These are phyloP conservation scores for Xenus cinereus DNA, from an alignment of 2,113 vertebrate genomes.

Conservation along the genomic window DNA sequence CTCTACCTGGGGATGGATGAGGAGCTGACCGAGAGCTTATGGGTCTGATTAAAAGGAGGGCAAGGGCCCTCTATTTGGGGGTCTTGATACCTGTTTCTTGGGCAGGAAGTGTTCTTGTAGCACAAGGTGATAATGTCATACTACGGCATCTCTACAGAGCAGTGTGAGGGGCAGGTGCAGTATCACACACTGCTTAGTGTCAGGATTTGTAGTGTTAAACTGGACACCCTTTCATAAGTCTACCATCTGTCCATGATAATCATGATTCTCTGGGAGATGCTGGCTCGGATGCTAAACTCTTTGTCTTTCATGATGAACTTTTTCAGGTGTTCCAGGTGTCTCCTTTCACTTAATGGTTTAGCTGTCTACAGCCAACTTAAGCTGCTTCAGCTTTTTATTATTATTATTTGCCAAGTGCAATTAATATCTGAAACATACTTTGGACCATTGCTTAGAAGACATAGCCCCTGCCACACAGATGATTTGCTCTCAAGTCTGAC, in stretches of 20 bases:
- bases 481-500: background rate
- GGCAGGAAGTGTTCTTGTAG: background rate
- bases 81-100: background rate
- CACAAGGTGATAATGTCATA: background rate
- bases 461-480: background rate
- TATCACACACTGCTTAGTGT: background rate
- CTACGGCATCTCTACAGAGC: background rate
- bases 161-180: background rate
- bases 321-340: background rate
- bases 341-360: background rate
- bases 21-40: background rate
- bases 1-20: background rate
- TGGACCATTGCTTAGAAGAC: background rate
- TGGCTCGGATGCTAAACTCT: background rate
- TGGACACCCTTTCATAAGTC: background rate
- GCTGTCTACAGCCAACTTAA: background rate
- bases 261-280: background rate
- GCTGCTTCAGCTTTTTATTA: background rate
- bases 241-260: background rate
- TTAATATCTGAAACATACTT: background rate
- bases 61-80: background rate
- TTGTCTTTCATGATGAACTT: background rate
- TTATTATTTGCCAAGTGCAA: background rate
- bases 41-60: background rate
- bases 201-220: background rate